A percentile compares a stretch with the other conserved stretches of the same genome.
Evolutionary conservation across 2,113 vertebrate genomes (phyloP).

Genomic region (Rhadina sibilatrix): DNA sequence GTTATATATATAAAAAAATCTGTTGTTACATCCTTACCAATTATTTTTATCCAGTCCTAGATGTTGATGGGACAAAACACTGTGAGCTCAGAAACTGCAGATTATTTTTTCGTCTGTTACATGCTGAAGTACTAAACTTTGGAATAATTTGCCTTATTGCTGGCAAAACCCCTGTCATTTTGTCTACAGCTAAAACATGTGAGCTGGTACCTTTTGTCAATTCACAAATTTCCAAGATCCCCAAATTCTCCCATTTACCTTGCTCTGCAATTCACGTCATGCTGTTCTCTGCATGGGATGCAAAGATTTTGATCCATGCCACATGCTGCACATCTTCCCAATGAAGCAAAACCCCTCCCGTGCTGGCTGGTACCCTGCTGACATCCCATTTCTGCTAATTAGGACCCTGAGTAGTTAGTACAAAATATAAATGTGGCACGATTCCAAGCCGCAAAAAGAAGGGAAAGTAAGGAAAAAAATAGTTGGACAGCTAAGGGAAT

Average conservation of each 20-base stretch:
- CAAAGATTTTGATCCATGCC: constrained; percentile 62
- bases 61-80: background rate
- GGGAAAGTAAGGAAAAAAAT: background rate
- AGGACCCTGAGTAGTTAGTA: constrained; percentile 58
- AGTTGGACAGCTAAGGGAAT: constrained; percentile 48
- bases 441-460: constrained; percentile 32
- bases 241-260: constrained; percentile 37
- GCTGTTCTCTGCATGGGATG: constrained; percentile 59
- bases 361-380: constrained; percentile 57
- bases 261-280: constrained; percentile 49
- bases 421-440: constrained; percentile 46
- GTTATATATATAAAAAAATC: background rate
- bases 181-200: background rate
- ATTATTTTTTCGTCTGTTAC: background rate
- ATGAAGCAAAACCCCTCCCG: constrained; percentile 49
- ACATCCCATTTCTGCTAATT: constrained; percentile 63
- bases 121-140: background rate
- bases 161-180: background rate
- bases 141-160: background rate
- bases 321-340: constrained; percentile 67
- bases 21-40: background rate
- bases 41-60: background rate
- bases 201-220: background rate
- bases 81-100: background rate
- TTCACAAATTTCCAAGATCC: constrained; percentile 13